phyloP scores from a whole-genome alignment of 2,797 vertebrate genomes.

The Sebastolobus alascanus region DNA sequence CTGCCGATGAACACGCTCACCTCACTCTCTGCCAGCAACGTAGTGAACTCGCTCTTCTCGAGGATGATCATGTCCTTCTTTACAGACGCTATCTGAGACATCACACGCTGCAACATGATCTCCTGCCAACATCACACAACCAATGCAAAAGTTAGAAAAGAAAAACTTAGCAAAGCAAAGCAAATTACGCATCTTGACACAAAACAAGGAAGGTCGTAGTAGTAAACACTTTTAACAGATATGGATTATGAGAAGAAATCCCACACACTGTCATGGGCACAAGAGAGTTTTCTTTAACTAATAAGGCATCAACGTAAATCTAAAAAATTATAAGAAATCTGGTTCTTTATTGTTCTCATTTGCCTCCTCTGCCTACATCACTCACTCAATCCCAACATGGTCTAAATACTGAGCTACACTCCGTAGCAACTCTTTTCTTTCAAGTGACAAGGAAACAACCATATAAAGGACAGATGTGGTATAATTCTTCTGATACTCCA shows the following conservation, averaged over 20 bases:
- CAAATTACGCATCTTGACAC: neutral
- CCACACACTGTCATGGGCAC: neutral
- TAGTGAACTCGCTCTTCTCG: conserved; percentile 97
- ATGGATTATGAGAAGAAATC: neutral
- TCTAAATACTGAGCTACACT: neutral
- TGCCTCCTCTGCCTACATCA: neutral
- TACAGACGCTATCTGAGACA: conserved; percentile 92
- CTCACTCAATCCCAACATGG: neutral
- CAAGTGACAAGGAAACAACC: neutral
- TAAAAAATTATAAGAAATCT: neutral
- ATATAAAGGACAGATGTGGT: neutral
- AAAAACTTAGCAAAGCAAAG: neutral
- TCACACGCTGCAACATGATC: conserved; percentile 94
- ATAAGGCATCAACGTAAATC: neutral
- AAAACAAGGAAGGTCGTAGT: neutral
- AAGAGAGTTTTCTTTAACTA: neutral
- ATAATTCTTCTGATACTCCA: neutral
- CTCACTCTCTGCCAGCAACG: conserved; percentile 94
- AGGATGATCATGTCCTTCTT: conserved; percentile 99
- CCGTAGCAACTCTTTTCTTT: neutral
- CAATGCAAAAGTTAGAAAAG: neutral
- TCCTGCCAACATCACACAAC: conserved; percentile 84
- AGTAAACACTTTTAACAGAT: neutral
- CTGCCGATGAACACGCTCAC: conserved; percentile 73
- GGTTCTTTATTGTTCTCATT: neutral